Evolutionary conservation across 2,113 vertebrate genomes (phyloP).

Genomic region (human (Homo sapiens)): GRCh38 chr1:165894001-165894500

Average conservation of each 20-base stretch:
- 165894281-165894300: no score
- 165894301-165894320: background rate
- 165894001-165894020: background rate
- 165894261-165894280: background rate
- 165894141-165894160: background rate
- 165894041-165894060: background rate
- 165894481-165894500: background rate
- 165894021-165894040: background rate
- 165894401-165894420: background rate
- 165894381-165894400: background rate
- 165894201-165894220: no score
- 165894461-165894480: background rate
- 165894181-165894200: background rate
- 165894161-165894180: background rate
- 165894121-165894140: background rate
- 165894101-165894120: background rate
- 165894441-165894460: background rate
- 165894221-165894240: rapidly evolving
- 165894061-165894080: background rate
- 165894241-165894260: background rate
- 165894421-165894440: background rate
- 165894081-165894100: no score
- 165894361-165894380: background rate
- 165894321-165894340: background rate
- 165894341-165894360: background rate